phyloP scores from a whole-genome alignment of 2,888 invertebrate genomes.

The Neoaliturus tenellus region DNA sequence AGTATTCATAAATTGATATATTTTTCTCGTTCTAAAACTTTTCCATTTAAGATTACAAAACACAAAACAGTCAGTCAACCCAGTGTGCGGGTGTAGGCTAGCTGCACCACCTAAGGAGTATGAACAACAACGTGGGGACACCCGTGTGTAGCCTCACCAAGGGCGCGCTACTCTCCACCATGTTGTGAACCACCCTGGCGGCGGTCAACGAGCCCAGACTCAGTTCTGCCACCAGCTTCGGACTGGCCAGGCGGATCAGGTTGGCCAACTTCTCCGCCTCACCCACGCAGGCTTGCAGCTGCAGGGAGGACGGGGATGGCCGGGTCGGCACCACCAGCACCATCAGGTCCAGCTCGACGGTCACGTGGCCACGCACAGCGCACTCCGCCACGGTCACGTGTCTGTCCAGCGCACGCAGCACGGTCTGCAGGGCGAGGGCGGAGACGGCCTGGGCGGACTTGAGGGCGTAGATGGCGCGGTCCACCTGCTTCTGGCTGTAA shows the following conservation, averaged over 20 bases:
- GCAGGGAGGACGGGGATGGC: slow-evolving; percentile 80
- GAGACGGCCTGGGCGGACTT: slow-evolving; percentile 74
- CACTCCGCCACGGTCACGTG: slow-evolving; percentile 87
- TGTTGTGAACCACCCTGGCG: slow-evolving; percentile 72
- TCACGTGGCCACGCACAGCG: slow-evolving; percentile 87
- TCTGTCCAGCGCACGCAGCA: slow-evolving; percentile 81
- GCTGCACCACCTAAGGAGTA: neutral
- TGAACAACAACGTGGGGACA: neutral
- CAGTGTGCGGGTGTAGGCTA: neutral
- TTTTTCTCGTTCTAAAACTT: too few species aligned
- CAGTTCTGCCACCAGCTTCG: slow-evolving; percentile 84
- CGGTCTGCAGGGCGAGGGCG: slow-evolving; percentile 82
- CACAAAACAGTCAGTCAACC: too few species aligned
- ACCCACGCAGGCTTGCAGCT: slow-evolving; percentile 86
- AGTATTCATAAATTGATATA: too few species aligned
- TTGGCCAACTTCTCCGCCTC: slow-evolving; percentile 92
- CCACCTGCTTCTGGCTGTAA: slow-evolving; percentile 74
- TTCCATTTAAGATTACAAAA: neutral
- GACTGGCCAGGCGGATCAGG: slow-evolving; percentile 87
- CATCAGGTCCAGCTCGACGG: slow-evolving; percentile 91
- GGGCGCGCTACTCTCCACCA: slow-evolving; percentile 25
- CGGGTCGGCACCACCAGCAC: slow-evolving; percentile 85
- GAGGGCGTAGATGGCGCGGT: slow-evolving; percentile 85
- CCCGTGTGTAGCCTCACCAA: neutral
- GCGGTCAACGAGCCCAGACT: slow-evolving; percentile 83